A percentile compares a stretch with the other conserved stretches of the same genome.
Conservation (phyloP, 2,797 vertebrate species). For the Emys orbicularis region DNA sequence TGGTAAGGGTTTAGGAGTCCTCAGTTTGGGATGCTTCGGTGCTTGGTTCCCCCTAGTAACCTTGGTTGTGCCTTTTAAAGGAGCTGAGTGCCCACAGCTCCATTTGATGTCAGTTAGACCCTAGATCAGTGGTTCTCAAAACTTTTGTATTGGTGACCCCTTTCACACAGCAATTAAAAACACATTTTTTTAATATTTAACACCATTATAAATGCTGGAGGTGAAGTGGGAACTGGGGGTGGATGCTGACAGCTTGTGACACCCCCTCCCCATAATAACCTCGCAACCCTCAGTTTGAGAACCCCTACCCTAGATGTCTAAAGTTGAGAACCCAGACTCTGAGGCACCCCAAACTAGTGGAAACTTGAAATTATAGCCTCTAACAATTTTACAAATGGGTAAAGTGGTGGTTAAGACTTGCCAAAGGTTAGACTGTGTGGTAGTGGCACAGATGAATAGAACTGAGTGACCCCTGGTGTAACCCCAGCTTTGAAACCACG, state of each 20-base stretch:
- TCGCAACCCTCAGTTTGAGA: no score
- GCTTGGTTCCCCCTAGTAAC: not conserved
- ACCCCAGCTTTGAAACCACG: not conserved
- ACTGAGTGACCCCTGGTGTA: not conserved
- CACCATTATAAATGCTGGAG: no score
- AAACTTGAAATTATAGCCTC: not conserved
- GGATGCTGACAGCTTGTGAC: no score
- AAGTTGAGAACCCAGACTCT: not conserved
- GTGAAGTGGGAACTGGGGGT: no score
- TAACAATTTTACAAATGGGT: accelerated
- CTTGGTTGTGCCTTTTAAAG: not conserved
- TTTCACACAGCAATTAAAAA: no score
- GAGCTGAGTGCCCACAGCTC: not conserved
- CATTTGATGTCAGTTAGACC: not conserved
- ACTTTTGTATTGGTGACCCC: no score
- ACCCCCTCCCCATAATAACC: no score
- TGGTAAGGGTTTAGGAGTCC: not conserved
- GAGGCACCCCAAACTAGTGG: not conserved
- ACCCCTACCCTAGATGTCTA: no score
- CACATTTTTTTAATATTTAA: no score
- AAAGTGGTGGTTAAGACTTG: not conserved
- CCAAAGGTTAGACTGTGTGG: not conserved
- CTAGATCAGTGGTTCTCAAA: no score
- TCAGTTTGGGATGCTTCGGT: not conserved
- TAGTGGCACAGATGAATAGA: not conserved